Percentiles rank a stretch among this genome's conserved stretches.
Evolutionary conservation across 1,140 invertebrate species (phyloP).

Genomic region (Leptinotarsa texana): DNA sequence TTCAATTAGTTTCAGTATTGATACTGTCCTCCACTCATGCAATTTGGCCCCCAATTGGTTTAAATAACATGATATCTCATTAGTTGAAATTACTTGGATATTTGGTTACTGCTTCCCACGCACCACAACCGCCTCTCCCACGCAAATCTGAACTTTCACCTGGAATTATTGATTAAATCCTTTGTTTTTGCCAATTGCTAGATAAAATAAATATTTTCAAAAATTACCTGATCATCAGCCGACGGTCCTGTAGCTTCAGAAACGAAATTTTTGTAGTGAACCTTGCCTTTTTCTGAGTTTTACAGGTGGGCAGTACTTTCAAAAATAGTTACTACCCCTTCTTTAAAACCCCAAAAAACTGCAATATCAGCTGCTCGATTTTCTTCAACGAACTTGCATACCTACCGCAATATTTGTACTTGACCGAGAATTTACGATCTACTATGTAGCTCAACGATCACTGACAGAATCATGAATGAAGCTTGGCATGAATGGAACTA

Average conservation of each 20-base stretch:
- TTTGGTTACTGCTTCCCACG: neutral
- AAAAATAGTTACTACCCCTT: conserved; percentile 11
- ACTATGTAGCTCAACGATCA: neutral
- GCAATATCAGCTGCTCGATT: neutral
- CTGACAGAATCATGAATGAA: conserved; percentile 13
- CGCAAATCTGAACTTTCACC: conserved; percentile 5
- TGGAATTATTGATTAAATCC: conserved; percentile 9
- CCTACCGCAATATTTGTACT: neutral
- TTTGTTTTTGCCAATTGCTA: neutral
- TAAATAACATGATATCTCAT: no score
- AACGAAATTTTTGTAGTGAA: neutral
- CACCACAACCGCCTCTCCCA: conserved; percentile 9
- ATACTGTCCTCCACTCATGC: no score
- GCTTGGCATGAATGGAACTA: conserved; percentile 10
- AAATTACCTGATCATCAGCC: neutral
- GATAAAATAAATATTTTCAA: neutral
- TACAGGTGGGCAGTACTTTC: conserved; percentile 15
- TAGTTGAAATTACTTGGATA: no score
- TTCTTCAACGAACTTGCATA: conserved; percentile 1
- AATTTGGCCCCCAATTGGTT: no score
- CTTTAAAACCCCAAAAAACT: conserved; percentile 21
- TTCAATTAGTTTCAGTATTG: no score
- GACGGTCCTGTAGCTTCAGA: neutral
- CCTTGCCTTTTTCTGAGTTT: conserved; percentile 19
- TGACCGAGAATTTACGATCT: neutral